Evolutionary conservation across 1,140 invertebrate genomes (phyloP).

Genomic region (Druon quercuslanigerum): DNA sequence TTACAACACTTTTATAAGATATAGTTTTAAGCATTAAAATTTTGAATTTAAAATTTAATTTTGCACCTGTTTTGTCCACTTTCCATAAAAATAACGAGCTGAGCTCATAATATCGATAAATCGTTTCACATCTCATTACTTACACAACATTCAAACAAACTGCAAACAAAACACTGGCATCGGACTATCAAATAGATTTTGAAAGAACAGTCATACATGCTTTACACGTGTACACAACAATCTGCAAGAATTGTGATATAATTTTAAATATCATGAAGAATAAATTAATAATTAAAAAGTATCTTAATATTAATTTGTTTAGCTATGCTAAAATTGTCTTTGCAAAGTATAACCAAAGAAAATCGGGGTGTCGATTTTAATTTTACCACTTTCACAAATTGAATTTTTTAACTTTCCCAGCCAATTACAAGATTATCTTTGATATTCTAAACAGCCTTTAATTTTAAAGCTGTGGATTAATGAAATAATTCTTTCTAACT

Average conservation of each 20-base stretch:
- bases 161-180: background rate
- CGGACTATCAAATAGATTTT: slow-evolving; percentile 3
- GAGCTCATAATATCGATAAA: background rate
- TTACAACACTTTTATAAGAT: no score
- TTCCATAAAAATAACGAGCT: no score
- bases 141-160: slow-evolving; percentile 19
- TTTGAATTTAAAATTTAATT: no score
- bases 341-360: background rate
- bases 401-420: no score
- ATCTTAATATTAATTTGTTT: slow-evolving; percentile 9
- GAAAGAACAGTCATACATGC: slow-evolving; percentile 13
- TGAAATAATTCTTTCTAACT: no score
- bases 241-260: background rate
- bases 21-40: no score
- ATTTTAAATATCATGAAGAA: background rate
- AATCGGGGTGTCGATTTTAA: background rate
- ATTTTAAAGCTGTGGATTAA: no score
- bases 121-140: background rate
- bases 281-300: background rate
- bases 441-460: background rate
- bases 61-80: no score
- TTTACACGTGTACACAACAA: slow-evolving; percentile 17
- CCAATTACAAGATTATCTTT: background rate
- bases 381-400: no score
- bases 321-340: background rate